Conservation (phyloP, 2,113 vertebrate species). For the Ageneiosus marmoratus region DNA sequence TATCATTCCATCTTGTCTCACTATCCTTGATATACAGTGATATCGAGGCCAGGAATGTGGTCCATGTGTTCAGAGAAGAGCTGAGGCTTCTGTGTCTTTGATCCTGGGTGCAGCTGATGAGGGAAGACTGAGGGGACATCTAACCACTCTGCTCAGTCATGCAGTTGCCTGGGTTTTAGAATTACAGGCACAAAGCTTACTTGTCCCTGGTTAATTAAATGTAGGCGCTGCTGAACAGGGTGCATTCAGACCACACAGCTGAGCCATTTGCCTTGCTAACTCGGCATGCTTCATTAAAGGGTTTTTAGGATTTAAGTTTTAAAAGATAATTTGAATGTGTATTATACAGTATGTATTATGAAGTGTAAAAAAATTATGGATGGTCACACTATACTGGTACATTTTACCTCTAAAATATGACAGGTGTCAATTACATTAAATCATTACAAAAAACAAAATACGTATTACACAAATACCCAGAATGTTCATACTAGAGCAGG, state of each 20-base stretch:
- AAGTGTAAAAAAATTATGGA: not conserved
- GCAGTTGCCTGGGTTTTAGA: constrained; percentile 51
- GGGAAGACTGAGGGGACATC: constrained; percentile 28
- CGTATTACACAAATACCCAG: not conserved
- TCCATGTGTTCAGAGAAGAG: constrained; percentile 20
- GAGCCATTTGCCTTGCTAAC: constrained; percentile 11
- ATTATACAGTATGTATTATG: not conserved
- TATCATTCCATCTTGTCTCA: not conserved
- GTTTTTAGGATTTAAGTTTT: not conserved
- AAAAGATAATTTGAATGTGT: not conserved
- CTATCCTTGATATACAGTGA: constrained; percentile 9
- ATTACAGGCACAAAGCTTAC: constrained; percentile 64
- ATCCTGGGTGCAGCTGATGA: constrained; percentile 43
- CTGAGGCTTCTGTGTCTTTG: constrained; percentile 30
- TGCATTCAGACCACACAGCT: constrained; percentile 58
- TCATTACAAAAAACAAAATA: not conserved
- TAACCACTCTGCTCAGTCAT: constrained; percentile 55
- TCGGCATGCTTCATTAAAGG: not conserved
- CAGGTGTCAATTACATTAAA: not conserved
- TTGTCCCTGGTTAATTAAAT: constrained; percentile 72
- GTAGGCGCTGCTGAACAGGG: constrained; percentile 62
- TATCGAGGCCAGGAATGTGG: constrained; percentile 48
- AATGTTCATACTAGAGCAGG: not conserved
- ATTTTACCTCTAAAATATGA: not conserved
- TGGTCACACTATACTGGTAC: not conserved